Base-by-base conservation (phyloP, 1,140 invertebrate species). In the Hypsibius dujardini region DNA sequence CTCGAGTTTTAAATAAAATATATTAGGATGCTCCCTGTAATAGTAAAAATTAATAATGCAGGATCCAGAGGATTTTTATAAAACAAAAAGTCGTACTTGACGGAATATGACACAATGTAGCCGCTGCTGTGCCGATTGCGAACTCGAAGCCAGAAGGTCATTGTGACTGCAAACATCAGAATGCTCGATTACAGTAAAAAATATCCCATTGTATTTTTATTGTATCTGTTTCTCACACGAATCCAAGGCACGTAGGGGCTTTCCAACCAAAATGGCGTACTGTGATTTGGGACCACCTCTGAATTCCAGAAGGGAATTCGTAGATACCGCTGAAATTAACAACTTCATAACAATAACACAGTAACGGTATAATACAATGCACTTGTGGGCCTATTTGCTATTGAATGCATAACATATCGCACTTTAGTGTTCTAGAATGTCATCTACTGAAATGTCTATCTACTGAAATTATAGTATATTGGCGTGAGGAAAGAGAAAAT, bases 191-290 rank as follows among this genome's bases (percentile, higher is more conserved):
- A n/a, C n/a, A n/a, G n/a, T n/a, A n/a, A n/a, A n/a, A n/a, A n/a
- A n/a, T n/a, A n/a, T n/a, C n/a, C n/a, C n/a, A n/a, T n/a, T n/a
- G n/a, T n/a, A n/a, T n/a, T n/a, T n/a, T n/a, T n/a, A n/a, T n/a
- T n/a, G n/a, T n/a, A n/a, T n/a, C n/a, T n/a, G n/a, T n/a, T n/a
- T n/a, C n/a, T n/a, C n/a, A n/a, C n/a, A 56, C 7, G 50, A 56
- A n/a, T 56, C 50, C 50, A 56, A n/a, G n/a, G 50, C 50, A 56
- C 50, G 50, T n/a, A 56, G n/a, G 7, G 50, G 50, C n/a, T 56
- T 56, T 7, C 50, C 50, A 56, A 56, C 50, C 50, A 56, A n/a
- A n/a, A 56, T 56, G n/a, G 50, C 50, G 50, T 56, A 56, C n/a
- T 56, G 50, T 56, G 50, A 7, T n/a, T 56, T 56, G 50, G 50